Evolutionary conservation across 2,113 vertebrate species (phyloP).

Genomic region (Sceloporus tristichus): DNA sequence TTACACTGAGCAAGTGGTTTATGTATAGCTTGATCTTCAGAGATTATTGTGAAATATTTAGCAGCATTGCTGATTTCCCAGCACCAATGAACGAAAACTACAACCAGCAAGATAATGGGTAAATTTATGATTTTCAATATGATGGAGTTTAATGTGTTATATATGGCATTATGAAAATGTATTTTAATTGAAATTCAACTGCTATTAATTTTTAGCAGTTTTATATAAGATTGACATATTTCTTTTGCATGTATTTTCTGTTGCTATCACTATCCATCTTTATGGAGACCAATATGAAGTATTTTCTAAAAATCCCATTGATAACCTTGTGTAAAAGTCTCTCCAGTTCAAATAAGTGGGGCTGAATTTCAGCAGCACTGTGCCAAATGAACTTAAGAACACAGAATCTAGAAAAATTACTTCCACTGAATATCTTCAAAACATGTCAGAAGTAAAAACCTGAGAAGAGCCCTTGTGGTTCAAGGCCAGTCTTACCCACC

Average conservation of each 20-base stretch:
- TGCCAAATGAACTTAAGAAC: background rate
- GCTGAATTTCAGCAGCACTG: background rate
- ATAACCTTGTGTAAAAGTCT: too few species aligned
- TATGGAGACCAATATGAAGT: too few species aligned
- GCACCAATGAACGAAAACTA: background rate
- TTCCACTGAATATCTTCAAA: background rate
- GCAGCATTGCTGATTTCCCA: slow-evolving; percentile 23
- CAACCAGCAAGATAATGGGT: background rate
- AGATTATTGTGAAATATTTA: slow-evolving; percentile 9
- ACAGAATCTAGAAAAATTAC: background rate
- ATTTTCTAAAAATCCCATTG: too few species aligned
- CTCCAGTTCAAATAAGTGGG: background rate
- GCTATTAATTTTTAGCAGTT: background rate
- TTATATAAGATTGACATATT: background rate
- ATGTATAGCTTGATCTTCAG: background rate
- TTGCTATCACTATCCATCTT: too few species aligned
- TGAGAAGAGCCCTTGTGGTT: background rate
- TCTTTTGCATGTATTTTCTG: background rate
- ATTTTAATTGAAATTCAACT: background rate
- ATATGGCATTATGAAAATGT: background rate
- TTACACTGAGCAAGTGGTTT: too few species aligned
- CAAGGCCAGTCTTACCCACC: background rate
- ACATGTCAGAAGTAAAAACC: background rate
- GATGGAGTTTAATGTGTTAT: background rate
- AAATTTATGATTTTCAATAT: background rate